Conservation (phyloP, 2,888 invertebrate species). For the Harpagoxenus sublaevis region DNA sequence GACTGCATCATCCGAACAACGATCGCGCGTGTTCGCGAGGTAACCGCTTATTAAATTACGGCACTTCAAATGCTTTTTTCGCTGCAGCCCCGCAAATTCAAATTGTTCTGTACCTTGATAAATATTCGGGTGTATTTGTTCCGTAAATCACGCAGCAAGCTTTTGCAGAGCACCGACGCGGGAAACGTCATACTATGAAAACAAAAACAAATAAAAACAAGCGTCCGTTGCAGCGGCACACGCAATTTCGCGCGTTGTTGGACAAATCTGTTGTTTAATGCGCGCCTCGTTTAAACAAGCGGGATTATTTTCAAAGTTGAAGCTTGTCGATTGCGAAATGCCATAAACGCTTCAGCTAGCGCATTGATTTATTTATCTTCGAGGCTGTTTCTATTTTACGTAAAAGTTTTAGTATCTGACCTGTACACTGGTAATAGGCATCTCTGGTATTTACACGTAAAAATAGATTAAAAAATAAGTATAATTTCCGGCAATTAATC, state of each 20-base stretch:
- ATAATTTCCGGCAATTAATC: background rate
- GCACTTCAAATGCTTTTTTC: constrained; percentile 35
- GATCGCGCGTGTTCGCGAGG: constrained; percentile 4
- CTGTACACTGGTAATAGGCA: background rate
- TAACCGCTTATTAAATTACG: constrained; percentile 18
- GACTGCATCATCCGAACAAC: constrained; percentile 15
- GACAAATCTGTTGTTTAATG: constrained; percentile 42
- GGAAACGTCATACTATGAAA: constrained; percentile 11
- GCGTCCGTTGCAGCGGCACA: background rate
- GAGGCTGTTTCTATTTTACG: background rate
- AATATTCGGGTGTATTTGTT: constrained; percentile 37
- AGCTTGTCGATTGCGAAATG: background rate
- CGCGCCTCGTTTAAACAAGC: constrained; percentile 10
- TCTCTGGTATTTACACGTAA: background rate
- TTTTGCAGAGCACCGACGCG: constrained; percentile 12
- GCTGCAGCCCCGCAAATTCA: background rate
- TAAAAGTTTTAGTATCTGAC: background rate
- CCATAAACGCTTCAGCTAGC: background rate
- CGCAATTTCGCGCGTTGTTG: constrained; percentile 33
- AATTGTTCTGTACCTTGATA: constrained; percentile 18
- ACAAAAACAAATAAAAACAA: constrained; percentile 1
- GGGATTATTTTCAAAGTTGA: constrained; percentile 31
- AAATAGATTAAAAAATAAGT: background rate
- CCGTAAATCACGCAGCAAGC: constrained; percentile 13
- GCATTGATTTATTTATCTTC: background rate